Evolutionary conservation across 2,797 vertebrate species (phyloP), one percentile per base, ranked within the genome.

Genomic region (Cyprinodon diabolis): DNA sequence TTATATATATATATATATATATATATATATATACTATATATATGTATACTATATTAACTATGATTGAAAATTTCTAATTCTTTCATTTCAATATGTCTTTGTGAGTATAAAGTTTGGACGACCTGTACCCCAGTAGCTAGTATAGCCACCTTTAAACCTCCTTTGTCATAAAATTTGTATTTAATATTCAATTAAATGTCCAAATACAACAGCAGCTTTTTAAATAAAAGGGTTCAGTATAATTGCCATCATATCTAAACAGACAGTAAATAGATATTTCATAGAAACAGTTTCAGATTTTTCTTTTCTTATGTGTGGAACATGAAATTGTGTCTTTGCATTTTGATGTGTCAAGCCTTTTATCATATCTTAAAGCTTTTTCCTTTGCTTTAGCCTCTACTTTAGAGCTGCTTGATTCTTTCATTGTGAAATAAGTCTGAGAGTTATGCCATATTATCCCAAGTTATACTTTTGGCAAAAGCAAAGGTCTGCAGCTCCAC

Each of bases 401-500:
- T 54, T 77, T 51, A 30, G 8, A 52, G 19, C 23, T 47, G 49
- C 66, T 78, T 62, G 15, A 79, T 63, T 71, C 74, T 74, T 75
- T 62, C 37, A 65, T 47, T 43, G n/a, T 35, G 15, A 51, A 37
- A 21, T 3, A 71, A 72, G n/a, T 83, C 48, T 66, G 71, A 60
- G 52, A 47, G 54, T 91, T 88, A 84, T 40, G 54, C 81, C 87
- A 84, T 49, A 4, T 17, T 57, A 55, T 74, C 60, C 71, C 2
- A 0, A 70, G 43, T 55, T 35, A 45, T 0, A 0, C n/a, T 54
- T 70, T 0, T 14, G n/a, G 17, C 25, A 49, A 23, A 71, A 82
- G 75, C 35, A 40, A 70, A 81, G 69, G 69, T 21, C 72, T 8
- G 30, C 76, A 84, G 88, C 86, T 11, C 88, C 89, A 70, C 89